Evolutionary conservation across 2,797 vertebrate species (phyloP).

Genomic region (Xyrichtys novacula): DNA sequence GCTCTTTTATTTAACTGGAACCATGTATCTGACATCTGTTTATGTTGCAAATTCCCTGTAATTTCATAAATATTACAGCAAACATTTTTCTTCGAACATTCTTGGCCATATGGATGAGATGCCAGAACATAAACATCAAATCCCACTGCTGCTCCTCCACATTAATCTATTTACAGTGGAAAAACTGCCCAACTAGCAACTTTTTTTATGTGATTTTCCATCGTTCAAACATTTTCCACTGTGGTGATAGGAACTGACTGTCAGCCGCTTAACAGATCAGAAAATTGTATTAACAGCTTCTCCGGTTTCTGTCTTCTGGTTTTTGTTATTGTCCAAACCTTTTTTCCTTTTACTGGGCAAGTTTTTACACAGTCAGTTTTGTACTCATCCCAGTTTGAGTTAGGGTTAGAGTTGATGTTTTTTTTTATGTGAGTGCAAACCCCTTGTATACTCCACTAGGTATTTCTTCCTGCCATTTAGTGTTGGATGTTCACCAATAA

Average conservation of each 20-base stretch:
- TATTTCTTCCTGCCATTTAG: no score
- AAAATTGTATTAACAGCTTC: slow-evolving; percentile 76
- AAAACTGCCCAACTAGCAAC: no score
- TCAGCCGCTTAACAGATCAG: slow-evolving; percentile 71
- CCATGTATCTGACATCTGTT: background rate
- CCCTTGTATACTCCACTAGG: no score
- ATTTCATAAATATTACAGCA: slow-evolving; percentile 26
- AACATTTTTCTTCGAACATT: slow-evolving; percentile 26
- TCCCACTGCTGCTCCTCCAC: slow-evolving; percentile 51
- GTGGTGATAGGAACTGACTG: slow-evolving; percentile 68
- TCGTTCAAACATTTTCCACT: slow-evolving; percentile 55
- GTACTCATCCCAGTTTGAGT: no score
- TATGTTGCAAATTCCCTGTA: background rate
- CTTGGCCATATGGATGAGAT: no score
- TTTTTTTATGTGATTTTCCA: slow-evolving; percentile 71
- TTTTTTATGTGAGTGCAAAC: no score
- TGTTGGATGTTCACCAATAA: no score
- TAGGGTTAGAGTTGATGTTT: no score
- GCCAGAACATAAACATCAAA: slow-evolving; percentile 39
- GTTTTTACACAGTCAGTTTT: no score
- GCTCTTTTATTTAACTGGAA: background rate
- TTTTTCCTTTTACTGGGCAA: no score
- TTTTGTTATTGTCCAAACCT: slow-evolving; percentile 76
- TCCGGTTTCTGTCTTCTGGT: slow-evolving; percentile 77
- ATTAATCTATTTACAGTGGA: slow-evolving; percentile 72